A percentile compares a stretch with the other conserved stretches of the same genome.
phyloP scores from a whole-genome alignment of 2,797 vertebrate species.

The Peromyscus eremicus region DNA sequence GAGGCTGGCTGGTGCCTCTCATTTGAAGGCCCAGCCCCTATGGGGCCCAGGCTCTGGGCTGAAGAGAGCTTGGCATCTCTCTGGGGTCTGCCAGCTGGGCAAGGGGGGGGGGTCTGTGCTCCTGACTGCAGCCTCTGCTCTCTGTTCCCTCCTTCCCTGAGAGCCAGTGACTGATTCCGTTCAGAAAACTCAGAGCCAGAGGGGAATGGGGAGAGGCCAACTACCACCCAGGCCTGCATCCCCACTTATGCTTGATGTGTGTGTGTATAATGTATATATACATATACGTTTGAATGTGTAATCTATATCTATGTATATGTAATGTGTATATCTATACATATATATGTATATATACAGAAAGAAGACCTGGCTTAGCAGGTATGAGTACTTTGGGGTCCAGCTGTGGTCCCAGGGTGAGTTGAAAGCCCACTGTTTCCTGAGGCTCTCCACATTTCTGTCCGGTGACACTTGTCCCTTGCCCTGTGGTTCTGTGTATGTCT shows the following conservation, averaged over 20 bases:
- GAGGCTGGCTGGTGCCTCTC: not conserved
- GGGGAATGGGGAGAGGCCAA: not conserved
- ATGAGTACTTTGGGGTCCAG: not conserved
- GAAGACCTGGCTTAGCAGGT: not conserved
- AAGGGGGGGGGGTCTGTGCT: accelerated
- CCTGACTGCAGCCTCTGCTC: not conserved
- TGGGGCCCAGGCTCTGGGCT: not conserved
- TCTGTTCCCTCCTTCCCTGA: not conserved
- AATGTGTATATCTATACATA: not conserved
- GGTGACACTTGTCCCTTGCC: accelerated
- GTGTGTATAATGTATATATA: not conserved
- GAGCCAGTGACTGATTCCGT: not conserved
- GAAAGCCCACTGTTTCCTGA: no score
- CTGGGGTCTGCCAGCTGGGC: not conserved
- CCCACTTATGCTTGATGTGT: not conserved
- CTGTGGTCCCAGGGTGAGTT: no score
- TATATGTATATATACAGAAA: not conserved
- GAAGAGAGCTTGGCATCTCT: not conserved
- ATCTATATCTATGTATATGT: no score
- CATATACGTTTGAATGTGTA: not conserved
- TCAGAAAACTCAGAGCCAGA: not conserved
- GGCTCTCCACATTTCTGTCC: not conserved
- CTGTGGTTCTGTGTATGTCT: not conserved
- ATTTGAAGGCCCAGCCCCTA: no score
- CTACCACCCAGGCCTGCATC: not conserved